Evolutionary conservation across 2,797 vertebrate genomes (phyloP).

Genomic region (Channallabes apus): DNA sequence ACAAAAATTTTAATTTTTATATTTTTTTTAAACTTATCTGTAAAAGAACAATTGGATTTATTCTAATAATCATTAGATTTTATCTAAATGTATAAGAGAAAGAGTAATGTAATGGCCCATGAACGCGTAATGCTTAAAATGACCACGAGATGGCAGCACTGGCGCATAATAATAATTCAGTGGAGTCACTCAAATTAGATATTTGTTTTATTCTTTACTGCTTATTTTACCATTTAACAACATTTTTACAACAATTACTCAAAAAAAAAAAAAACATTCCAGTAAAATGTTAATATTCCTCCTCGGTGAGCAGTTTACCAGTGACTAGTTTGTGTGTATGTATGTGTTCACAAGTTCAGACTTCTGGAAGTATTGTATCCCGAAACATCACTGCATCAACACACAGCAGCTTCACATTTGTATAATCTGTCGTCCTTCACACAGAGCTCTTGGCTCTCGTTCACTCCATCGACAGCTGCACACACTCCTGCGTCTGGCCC

Average conservation of each 20-base stretch:
- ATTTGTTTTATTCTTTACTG: neutral
- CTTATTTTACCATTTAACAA: neutral
- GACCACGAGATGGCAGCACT: conserved; percentile 24
- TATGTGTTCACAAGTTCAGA: neutral
- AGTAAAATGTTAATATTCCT: neutral
- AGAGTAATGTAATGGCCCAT: neutral
- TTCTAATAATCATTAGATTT: neutral
- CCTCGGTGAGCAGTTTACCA: neutral
- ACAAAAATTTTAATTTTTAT: neutral
- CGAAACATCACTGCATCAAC: neutral
- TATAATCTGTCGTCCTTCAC: conserved; percentile 11
- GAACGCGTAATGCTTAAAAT: neutral
- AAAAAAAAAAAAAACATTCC: neutral
- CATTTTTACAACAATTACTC: neutral
- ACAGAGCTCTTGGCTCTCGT: neutral
- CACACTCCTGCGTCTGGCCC: conserved; percentile 67
- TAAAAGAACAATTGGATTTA: neutral
- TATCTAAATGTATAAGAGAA: too few relatives aligned
- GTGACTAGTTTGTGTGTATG: neutral
- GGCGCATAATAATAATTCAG: neutral
- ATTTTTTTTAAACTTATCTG: neutral
- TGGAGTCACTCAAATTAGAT: neutral
- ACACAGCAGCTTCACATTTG: conserved; percentile 25
- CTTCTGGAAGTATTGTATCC: neutral
- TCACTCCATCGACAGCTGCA: conserved; percentile 80